phyloP scores from a whole-genome alignment of 2,888 invertebrate species.

The Agrenia bidenticulata region DNA sequence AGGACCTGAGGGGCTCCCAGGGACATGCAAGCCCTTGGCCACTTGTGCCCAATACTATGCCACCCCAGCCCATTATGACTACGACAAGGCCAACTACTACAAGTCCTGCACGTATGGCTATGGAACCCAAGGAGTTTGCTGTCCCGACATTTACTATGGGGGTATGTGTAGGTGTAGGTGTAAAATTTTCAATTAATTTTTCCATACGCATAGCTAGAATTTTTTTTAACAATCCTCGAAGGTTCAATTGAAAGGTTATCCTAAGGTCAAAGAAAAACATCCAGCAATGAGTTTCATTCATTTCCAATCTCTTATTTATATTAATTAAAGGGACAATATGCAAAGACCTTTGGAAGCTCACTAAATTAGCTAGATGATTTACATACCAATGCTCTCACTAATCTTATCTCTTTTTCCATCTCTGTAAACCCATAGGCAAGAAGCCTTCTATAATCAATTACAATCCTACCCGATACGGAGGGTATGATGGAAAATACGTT shows the following conservation, averaged over 20 bases:
- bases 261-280: too few relatives aligned
- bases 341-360: too few relatives aligned
- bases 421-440: neutral
- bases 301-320: too few relatives aligned
- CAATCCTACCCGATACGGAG: slow-evolving; percentile 37
- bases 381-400: too few relatives aligned
- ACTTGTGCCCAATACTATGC: slow-evolving; percentile 49
- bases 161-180: too few relatives aligned
- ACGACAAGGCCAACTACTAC: slow-evolving; percentile 41
- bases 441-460: slow-evolving; percentile 40
- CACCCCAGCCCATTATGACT: slow-evolving; percentile 43
- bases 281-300: too few relatives aligned
- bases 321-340: too few relatives aligned
- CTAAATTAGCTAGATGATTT: too few relatives aligned
- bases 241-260: too few relatives aligned
- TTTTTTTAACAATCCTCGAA: too few relatives aligned
- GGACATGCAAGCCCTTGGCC: slow-evolving; percentile 47
- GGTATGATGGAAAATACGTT: slow-evolving; percentile 37
- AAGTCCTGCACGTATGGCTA: slow-evolving; percentile 50
- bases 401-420: neutral
- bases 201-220: too few relatives aligned
- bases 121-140: slow-evolving; percentile 49
- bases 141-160: slow-evolving; percentile 45
- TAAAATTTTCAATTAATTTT: too few relatives aligned
- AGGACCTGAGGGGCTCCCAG: slow-evolving; percentile 48